Percentiles rank a stretch among this genome's conserved stretches.
Evolutionary conservation across 2,888 invertebrate species (phyloP).

Genomic region (Conistra vaccinii): DNA sequence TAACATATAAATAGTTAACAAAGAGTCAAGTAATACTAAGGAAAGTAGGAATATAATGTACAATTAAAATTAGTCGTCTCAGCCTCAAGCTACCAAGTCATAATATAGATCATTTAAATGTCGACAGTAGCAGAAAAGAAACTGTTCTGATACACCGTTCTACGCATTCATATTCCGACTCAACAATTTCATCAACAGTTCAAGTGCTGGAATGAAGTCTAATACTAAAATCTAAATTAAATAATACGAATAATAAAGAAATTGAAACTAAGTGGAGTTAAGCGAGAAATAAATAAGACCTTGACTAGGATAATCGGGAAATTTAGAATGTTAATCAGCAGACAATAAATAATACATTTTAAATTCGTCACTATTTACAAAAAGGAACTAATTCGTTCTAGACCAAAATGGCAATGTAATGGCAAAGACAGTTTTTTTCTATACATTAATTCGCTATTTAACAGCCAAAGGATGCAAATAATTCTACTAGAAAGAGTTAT

Average conservation of each 20-base stretch:
- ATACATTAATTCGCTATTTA: conserved; percentile 80
- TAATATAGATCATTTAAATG: conserved; percentile 61
- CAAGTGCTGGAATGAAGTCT: conserved; percentile 84
- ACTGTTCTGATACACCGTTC: conserved; percentile 66
- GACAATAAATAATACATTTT: conserved; percentile 87
- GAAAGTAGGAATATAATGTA: conserved; percentile 86
- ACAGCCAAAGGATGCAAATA: conserved; percentile 83
- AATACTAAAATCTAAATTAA: conserved; percentile 83
- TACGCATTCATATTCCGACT: conserved; percentile 73
- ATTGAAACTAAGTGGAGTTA: conserved; percentile 81
- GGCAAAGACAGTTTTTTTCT: conserved; percentile 85
- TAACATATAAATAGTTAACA: conserved; percentile 91
- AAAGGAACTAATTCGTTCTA: conserved; percentile 89
- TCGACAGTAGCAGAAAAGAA: conserved; percentile 63
- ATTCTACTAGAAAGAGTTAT: conserved; percentile 75
- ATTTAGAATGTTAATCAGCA: conserved; percentile 85
- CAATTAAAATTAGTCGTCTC: conserved; percentile 80
- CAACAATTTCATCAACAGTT: conserved; percentile 81
- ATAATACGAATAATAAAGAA: conserved; percentile 80
- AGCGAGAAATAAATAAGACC: conserved; percentile 87
- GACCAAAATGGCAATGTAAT: conserved; percentile 90
- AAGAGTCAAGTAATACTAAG: conserved; percentile 86
- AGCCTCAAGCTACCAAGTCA: conserved; percentile 74
- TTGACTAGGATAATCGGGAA: conserved; percentile 89
- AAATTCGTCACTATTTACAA: conserved; percentile 89